Evolutionary conservation across 2,888 invertebrate genomes (phyloP).

Genomic region (Drosophila mimica): DNA sequence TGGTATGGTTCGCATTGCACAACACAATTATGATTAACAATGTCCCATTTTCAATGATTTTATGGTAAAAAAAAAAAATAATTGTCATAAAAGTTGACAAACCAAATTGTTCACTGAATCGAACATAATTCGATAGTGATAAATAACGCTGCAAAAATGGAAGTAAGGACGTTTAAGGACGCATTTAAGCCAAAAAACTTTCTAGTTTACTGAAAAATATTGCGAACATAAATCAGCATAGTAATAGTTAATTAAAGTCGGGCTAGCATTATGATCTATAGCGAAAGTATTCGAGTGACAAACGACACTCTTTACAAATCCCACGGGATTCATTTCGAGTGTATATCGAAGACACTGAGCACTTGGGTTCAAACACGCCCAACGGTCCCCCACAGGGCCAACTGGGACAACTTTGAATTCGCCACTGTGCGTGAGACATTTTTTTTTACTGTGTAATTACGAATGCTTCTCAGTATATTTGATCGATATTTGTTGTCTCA

Average conservation of each 20-base stretch:
- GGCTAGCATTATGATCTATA: background rate
- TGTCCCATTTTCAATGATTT: background rate
- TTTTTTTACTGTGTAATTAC: slow-evolving; percentile 44
- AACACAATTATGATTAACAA: background rate
- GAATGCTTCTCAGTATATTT: slow-evolving; percentile 30
- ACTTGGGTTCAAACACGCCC: slow-evolving; percentile 2
- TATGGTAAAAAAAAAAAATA: background rate
- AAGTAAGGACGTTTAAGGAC: background rate
- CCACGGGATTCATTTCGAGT: background rate
- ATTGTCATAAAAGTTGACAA: background rate
- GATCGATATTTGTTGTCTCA: slow-evolving; percentile 38
- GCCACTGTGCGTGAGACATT: slow-evolving; percentile 44
- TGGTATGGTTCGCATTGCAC: background rate
- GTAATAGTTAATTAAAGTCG: background rate
- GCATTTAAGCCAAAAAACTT: background rate
- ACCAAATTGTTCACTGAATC: background rate
- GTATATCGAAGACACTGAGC: background rate
- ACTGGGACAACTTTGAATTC: background rate
- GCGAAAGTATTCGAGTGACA: background rate
- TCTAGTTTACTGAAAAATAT: background rate
- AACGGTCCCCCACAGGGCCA: background rate
- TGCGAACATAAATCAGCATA: background rate
- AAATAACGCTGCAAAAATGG: background rate
- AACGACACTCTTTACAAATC: background rate
- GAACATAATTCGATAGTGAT: background rate